Conservation (phyloP, 2,888 invertebrate genomes). For the Reticulitermes lucifugus region DNA sequence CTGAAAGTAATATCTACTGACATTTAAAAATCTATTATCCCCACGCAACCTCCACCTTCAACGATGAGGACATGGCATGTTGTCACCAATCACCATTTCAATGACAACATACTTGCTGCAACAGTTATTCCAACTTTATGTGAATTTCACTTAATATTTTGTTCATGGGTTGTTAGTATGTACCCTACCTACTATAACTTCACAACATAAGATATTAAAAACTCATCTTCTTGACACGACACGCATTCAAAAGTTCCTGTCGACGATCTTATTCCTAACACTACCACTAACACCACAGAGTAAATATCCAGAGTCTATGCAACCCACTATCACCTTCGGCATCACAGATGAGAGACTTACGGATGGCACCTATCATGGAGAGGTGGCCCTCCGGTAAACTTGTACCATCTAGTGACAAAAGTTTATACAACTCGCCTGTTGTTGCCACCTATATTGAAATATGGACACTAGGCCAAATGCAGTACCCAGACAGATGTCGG, state of each 20-base stretch:
- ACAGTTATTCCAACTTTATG: background rate
- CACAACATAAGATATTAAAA: background rate
- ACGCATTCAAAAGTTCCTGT: constrained; percentile 11
- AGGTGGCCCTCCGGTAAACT: no score
- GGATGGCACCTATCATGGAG: no score
- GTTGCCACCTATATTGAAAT: background rate
- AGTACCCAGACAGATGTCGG: no score
- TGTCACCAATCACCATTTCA: constrained; percentile 27
- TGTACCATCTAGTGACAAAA: background rate
- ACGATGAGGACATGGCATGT: background rate
- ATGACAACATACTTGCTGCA: background rate
- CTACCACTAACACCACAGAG: constrained; percentile 17
- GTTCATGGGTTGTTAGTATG: background rate
- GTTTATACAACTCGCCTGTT: no score
- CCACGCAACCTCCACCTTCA: constrained; percentile 4
- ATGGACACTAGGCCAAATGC: background rate
- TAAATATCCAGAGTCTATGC: background rate
- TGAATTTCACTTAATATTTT: background rate
- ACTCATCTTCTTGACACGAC: background rate
- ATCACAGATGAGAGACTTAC: background rate
- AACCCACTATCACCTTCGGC: background rate
- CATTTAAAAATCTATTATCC: background rate
- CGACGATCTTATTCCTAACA: constrained; percentile 8
- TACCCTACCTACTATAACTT: background rate
- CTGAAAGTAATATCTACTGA: background rate